These are phyloP conservation scores for Cherax destructor DNA, from an alignment of 1,140 invertebrate genomes.

Conservation along the genomic window DNA sequence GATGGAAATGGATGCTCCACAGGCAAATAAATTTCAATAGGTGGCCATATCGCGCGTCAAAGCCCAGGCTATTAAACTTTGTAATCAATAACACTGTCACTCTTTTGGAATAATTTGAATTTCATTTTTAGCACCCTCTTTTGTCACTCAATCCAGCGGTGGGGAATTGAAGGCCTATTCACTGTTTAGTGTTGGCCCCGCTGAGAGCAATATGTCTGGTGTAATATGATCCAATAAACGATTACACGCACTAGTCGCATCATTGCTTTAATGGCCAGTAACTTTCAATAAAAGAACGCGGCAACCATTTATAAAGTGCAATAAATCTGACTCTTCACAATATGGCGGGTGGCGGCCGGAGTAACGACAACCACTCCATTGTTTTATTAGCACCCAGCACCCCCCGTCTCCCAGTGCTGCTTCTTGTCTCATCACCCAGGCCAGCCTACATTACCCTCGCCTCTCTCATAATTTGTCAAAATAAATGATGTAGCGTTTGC, in stretches of 20 bases:
- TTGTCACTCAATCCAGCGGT: slow-evolving; percentile 48
- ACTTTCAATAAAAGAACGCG: slow-evolving; percentile 69
- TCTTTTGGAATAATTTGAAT: slow-evolving; percentile 56
- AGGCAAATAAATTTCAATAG: slow-evolving; percentile 15
- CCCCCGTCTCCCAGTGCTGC: background rate
- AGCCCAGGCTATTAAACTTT: slow-evolving; percentile 8
- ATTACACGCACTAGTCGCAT: slow-evolving; percentile 63
- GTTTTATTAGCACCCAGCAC: slow-evolving; percentile 17
- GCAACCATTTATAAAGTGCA: slow-evolving; percentile 67
- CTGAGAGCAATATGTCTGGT: slow-evolving; percentile 58
- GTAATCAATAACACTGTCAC: slow-evolving; percentile 65
- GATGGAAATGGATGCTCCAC: background rate
- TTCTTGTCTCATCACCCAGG: background rate
- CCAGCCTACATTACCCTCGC: background rate
- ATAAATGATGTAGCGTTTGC: background rate
- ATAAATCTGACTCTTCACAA: slow-evolving; percentile 68
- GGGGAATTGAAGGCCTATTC: slow-evolving; percentile 27
- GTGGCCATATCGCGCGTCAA: slow-evolving; percentile 17
- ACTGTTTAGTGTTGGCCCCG: slow-evolving; percentile 30
- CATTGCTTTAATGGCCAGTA: slow-evolving; percentile 69
- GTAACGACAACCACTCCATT: slow-evolving; percentile 37
- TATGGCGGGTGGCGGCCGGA: slow-evolving; percentile 49
- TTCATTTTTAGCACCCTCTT: slow-evolving; percentile 53
- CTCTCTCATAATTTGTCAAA: background rate
- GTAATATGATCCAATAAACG: slow-evolving; percentile 65